Percentiles rank a stretch among this genome's conserved stretches.
Evolutionary conservation across 2,797 vertebrate genomes (phyloP).

Genomic region (Loris lydekkerianus): DNA sequence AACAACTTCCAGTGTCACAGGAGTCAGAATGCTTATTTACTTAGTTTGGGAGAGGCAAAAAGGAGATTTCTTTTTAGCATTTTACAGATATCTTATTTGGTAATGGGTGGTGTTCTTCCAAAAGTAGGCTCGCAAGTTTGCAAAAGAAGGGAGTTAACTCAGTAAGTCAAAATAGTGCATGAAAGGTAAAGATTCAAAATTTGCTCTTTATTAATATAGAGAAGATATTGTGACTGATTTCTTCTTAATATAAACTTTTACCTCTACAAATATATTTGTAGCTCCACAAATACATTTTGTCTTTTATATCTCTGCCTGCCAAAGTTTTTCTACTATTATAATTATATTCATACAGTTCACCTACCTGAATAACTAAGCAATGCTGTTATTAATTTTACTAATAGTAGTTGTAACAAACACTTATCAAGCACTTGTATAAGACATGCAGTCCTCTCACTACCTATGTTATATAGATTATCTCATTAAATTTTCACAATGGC

Average conservation of each 20-base stretch:
- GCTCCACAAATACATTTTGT: neutral
- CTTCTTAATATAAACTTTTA: neutral
- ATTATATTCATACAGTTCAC: neutral
- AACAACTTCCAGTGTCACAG: neutral
- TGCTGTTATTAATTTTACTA: neutral
- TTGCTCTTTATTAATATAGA: neutral
- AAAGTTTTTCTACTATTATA: neutral
- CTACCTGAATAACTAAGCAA: slow-evolving; percentile 7
- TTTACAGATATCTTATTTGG: neutral
- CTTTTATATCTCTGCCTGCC: neutral
- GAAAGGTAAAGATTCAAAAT: slow-evolving; percentile 17
- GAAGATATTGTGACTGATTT: neutral
- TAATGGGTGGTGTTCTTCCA: neutral
- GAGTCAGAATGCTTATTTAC: neutral
- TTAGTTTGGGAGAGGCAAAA: neutral
- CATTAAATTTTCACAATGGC: neutral
- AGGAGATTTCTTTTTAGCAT: neutral
- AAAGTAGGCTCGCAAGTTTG: neutral
- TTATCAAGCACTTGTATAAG: neutral
- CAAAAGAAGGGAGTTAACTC: neutral
- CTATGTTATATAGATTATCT: neutral
- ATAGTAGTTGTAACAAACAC: neutral
- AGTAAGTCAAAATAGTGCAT: neutral
- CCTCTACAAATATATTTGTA: neutral
- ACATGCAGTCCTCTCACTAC: neutral